Percentiles rank a stretch among this genome's conserved stretches.
These are phyloP conservation scores for Branchipolynoe longqiensis DNA, from an alignment of 2,888 invertebrate genomes.

Conservation along the genomic window DNA sequence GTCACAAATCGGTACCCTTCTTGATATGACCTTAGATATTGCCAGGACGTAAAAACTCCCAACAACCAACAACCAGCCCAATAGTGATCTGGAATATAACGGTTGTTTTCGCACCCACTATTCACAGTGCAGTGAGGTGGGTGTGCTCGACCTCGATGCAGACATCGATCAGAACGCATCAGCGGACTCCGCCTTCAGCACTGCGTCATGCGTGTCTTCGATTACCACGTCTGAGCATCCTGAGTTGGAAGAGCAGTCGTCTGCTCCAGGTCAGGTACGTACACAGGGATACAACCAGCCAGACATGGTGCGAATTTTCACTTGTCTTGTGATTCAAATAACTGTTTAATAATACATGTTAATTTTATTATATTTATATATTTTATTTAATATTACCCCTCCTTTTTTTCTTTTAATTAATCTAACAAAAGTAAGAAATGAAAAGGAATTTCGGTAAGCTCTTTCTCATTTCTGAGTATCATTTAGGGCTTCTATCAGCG, in stretches of 20 bases:
- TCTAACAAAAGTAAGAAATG: not conserved
- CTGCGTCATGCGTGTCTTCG: not conserved
- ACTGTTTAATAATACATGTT: not conserved
- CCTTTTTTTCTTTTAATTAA: too few species aligned
- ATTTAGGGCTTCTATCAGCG: not conserved
- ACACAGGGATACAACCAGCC: too few species aligned
- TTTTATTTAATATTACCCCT: too few species aligned
- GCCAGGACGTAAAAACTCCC: too few species aligned
- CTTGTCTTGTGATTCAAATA: not conserved
- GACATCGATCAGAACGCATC: conserved; percentile 58
- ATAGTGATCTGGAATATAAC: not conserved
- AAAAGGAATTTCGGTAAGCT: not conserved
- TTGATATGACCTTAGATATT: too few species aligned
- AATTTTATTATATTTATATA: too few species aligned
- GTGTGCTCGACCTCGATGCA: not conserved
- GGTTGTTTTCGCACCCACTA: not conserved
- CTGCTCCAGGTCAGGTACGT: not conserved
- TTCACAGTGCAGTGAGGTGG: conserved; percentile 7
- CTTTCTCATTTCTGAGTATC: not conserved
- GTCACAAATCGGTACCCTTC: not conserved
- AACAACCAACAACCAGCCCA: too few species aligned
- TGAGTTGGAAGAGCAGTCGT: not conserved
- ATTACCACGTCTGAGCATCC: not conserved
- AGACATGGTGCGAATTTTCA: too few species aligned
- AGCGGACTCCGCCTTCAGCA: conserved; percentile 13